A percentile compares a stretch with the other conserved stretches of the same genome.
Evolutionary conservation across 2,888 invertebrate species (phyloP).

Genomic region (Vesta saturnalis): DNA sequence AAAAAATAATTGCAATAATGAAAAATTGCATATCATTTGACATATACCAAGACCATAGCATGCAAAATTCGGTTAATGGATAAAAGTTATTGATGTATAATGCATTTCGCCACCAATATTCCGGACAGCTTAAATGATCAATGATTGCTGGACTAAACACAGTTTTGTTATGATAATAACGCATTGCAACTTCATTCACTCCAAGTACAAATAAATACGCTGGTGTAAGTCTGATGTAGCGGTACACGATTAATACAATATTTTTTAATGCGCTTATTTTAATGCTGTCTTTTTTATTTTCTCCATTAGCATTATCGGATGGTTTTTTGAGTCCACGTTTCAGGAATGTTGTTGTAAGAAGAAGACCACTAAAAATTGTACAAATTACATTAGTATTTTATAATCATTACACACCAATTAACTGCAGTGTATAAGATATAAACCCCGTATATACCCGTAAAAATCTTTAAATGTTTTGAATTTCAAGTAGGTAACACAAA

Average conservation of each 20-base stretch:
- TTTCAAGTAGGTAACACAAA: too few relatives aligned
- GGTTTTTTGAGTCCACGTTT: slow-evolving; percentile 69
- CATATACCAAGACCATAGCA: slow-evolving; percentile 87
- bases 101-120: slow-evolving; percentile 87
- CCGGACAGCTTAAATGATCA: slow-evolving; percentile 77
- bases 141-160: slow-evolving; percentile 78
- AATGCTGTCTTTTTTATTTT: slow-evolving; percentile 61
- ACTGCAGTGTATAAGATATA: too few relatives aligned
- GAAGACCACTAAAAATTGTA: slow-evolving; percentile 71
- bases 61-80: slow-evolving; percentile 79
- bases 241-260: slow-evolving; percentile 67
- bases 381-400: slow-evolving; percentile 3
- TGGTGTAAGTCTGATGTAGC: slow-evolving; percentile 80
- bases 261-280: slow-evolving; percentile 61
- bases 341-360: slow-evolving; percentile 78
- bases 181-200: slow-evolving; percentile 75
- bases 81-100: slow-evolving; percentile 84
- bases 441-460: too few relatives aligned
- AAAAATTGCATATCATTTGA: slow-evolving; percentile 85
- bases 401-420: background rate
- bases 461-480: too few relatives aligned
- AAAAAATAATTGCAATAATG: slow-evolving; percentile 72
- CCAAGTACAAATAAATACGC: slow-evolving; percentile 84
- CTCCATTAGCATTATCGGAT: slow-evolving; percentile 50
- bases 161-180: slow-evolving; percentile 76